phyloP scores from a whole-genome alignment of 2,888 invertebrate genomes.

The Apamea monoglypha region DNA sequence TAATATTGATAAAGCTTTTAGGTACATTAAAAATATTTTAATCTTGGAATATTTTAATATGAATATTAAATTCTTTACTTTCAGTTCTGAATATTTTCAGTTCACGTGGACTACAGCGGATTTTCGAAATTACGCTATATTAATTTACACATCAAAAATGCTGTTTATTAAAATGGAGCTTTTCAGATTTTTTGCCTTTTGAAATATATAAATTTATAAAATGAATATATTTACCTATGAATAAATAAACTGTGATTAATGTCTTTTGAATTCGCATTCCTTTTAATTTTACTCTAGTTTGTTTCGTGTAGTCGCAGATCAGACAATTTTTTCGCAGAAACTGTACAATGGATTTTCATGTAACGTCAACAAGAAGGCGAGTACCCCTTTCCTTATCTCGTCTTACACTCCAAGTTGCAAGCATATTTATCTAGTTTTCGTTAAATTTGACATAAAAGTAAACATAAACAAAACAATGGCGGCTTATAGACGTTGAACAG shows the following conservation, averaged over 20 bases:
- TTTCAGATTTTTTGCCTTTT: neutral
- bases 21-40: neutral
- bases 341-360: neutral
- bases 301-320: neutral
- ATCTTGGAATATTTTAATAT: neutral
- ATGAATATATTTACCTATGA: neutral
- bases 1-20: too few species aligned
- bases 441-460: neutral
- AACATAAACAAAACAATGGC: neutral
- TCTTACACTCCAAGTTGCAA: neutral
- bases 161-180: neutral
- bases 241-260: neutral
- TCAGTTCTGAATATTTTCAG: neutral
- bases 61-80: conserved; percentile 13
- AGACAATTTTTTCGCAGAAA: neutral
- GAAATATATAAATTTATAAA: neutral
- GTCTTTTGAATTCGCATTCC: neutral
- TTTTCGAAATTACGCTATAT: conserved; percentile 5
- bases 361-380: neutral
- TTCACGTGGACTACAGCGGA: neutral
- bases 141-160: conserved; percentile 19
- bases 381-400: neutral
- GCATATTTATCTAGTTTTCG: neutral
- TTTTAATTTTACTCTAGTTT: neutral
- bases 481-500: neutral